A percentile compares a stretch with the other conserved stretches of the same genome.
Evolutionary conservation across 2,797 vertebrate species (phyloP).

Genomic region (Aeoliscus strigatus): DNA sequence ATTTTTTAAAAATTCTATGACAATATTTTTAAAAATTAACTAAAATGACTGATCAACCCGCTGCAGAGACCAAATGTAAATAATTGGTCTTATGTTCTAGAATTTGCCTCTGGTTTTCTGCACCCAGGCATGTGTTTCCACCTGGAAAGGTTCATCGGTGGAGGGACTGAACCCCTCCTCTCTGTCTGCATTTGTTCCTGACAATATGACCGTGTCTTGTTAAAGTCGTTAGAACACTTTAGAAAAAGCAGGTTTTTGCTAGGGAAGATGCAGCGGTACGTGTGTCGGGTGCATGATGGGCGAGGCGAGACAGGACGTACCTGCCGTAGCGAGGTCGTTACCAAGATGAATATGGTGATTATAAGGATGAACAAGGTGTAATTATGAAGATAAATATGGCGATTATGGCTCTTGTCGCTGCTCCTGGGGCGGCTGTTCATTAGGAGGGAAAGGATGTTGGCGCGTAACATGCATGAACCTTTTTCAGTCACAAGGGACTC

Average conservation of each 20-base stretch:
- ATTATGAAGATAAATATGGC: constrained; percentile 77
- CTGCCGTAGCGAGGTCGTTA: constrained; percentile 56
- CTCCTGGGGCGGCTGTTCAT: constrained; percentile 51
- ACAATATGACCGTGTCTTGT: no score
- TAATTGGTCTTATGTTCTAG: no score
- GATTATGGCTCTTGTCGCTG: constrained; percentile 63
- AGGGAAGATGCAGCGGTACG: constrained; percentile 2
- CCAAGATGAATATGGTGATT: constrained; percentile 68
- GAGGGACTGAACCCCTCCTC: no score
- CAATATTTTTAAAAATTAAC: no score
- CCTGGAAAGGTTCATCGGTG: no score
- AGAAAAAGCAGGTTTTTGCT: constrained; percentile 32
- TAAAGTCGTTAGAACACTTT: no score
- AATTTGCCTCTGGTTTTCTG: no score
- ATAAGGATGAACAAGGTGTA: constrained; percentile 70
- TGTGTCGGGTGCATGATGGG: constrained; percentile 15
- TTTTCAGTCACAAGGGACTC: constrained; percentile 43
- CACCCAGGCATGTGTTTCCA: no score
- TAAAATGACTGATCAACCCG: no score
- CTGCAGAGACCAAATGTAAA: no score
- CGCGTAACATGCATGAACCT: constrained; percentile 48
- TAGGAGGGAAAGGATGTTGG: constrained; percentile 40
- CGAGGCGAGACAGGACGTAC: constrained; percentile 21
- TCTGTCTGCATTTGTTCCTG: no score
- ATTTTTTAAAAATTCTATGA: no score